These are phyloP conservation scores for Chaitophorus viminalis DNA, from an alignment of 2,888 invertebrate species.

Conservation along the genomic window DNA sequence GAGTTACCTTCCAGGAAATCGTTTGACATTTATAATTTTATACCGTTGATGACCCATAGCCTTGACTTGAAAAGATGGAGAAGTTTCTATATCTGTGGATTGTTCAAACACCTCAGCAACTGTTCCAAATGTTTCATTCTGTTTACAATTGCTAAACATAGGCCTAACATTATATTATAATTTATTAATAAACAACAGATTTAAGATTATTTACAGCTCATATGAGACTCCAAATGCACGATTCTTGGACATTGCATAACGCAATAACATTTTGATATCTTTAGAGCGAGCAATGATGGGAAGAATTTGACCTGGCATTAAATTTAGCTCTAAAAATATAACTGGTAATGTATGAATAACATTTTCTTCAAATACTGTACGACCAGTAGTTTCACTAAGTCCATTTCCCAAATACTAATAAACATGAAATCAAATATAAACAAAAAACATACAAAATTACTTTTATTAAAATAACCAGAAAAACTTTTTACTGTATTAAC, in stretches of 20 bases:
- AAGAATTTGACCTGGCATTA: conserved; percentile 83
- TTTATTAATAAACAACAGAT: neutral
- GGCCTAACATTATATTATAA: neutral
- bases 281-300: conserved; percentile 72
- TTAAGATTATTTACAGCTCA: conserved; percentile 29
- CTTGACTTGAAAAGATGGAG: conserved; percentile 23
- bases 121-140: conserved; percentile 16
- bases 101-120: conserved; percentile 51
- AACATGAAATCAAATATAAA: conserved; percentile 21
- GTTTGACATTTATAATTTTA: neutral
- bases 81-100: neutral
- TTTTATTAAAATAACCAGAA: neutral
- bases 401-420: conserved; percentile 72
- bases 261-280: neutral
- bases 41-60: conserved; percentile 56
- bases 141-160: conserved; percentile 13
- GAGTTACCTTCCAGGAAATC: conserved; percentile 39
- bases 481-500: too few species aligned
- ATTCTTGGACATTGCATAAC: conserved; percentile 25
- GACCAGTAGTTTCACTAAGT: conserved; percentile 74
- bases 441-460: neutral
- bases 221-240: conserved; percentile 46
- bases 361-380: conserved; percentile 74
- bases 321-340: conserved; percentile 62
- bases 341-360: conserved; percentile 72